Evolutionary conservation across 1,140 invertebrate genomes (phyloP).

Genomic region (Platorchestia sp.): DNA sequence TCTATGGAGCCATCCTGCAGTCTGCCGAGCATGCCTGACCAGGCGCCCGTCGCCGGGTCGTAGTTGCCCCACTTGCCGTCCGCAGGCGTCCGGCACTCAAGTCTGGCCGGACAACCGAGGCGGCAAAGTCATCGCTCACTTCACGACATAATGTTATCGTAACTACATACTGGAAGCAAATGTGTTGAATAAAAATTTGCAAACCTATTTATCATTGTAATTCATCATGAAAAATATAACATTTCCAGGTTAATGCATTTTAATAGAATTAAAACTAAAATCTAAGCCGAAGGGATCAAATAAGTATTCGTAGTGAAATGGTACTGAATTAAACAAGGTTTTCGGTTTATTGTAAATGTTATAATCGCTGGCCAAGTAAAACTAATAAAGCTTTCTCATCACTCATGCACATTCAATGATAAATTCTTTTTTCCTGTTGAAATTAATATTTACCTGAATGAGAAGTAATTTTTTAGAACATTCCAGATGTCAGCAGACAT

Average conservation of each 20-base stretch:
- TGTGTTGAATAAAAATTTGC: background rate
- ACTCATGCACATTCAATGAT: no score
- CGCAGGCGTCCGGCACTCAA: background rate
- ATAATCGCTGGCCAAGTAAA: no score
- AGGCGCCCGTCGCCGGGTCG: background rate
- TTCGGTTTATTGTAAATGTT: no score
- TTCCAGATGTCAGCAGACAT: background rate
- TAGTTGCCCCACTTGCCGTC: conserved; percentile 7
- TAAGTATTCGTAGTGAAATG: no score
- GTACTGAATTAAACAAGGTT: no score
- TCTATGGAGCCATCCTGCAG: background rate
- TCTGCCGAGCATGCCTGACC: background rate
- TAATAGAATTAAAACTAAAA: no score
- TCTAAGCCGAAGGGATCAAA: no score
- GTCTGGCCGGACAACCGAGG: background rate
- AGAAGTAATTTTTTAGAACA: background rate
- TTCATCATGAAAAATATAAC: no score
- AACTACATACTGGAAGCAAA: background rate
- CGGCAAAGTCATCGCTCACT: background rate
- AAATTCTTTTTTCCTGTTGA: background rate
- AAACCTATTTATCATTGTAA: background rate
- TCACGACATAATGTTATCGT: background rate
- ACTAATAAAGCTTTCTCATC: no score
- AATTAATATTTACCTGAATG: conserved; percentile 14
- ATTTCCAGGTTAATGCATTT: no score